Conservation (phyloP, 2,113 vertebrate species). For the Prietella phreatophila region DNA sequence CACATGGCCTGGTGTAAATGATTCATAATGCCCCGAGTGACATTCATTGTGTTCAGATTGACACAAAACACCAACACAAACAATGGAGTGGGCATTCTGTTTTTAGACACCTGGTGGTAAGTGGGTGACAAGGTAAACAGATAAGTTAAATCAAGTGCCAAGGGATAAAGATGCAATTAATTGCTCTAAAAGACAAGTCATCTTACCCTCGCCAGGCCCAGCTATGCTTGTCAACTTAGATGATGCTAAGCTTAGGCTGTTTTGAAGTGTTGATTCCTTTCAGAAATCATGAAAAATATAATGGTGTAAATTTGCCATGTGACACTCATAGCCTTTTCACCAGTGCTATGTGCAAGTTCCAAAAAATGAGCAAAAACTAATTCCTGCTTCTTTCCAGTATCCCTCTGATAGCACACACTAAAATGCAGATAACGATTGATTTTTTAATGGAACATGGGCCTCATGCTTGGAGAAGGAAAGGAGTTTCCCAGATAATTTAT, state of each 20-base stretch:
- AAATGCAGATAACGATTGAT: slow-evolving; percentile 11
- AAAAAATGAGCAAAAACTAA: not conserved
- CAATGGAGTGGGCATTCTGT: slow-evolving; percentile 49
- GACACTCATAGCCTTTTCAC: slow-evolving; percentile 25
- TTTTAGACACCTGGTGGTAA: slow-evolving; percentile 56
- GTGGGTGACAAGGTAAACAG: slow-evolving; percentile 56
- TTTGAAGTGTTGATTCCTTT: slow-evolving; percentile 62
- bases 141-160: slow-evolving; percentile 68
- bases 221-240: slow-evolving; percentile 59
- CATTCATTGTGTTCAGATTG: slow-evolving; percentile 62
- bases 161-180: slow-evolving; percentile 68
- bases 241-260: slow-evolving; percentile 61
- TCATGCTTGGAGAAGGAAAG: not conserved
- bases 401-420: not conserved
- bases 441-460: not conserved
- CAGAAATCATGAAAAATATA: slow-evolving; percentile 56
- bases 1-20: slow-evolving; percentile 64
- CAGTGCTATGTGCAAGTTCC: not conserved
- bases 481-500: not conserved
- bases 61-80: slow-evolving; percentile 67
- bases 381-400: not conserved
- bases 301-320: slow-evolving; percentile 34
- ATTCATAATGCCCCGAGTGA: slow-evolving; percentile 55
- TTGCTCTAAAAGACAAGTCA: slow-evolving; percentile 64
- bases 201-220: slow-evolving; percentile 58